Conservation (phyloP, 2,113 vertebrate species). For the Hucho hucho region DNA sequence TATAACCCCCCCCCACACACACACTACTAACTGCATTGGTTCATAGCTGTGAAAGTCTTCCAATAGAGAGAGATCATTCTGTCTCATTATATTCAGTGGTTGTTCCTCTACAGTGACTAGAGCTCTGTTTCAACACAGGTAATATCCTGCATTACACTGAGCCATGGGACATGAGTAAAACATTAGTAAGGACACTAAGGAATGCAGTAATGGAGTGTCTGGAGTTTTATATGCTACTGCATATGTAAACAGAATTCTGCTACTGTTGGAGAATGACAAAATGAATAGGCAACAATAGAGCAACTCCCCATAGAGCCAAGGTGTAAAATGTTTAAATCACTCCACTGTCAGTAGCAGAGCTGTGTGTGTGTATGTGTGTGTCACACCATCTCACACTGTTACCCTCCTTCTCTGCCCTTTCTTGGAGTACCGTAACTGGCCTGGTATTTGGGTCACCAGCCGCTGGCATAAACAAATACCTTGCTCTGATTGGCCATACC, state of each 20-base stretch:
- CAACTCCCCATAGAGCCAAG: conserved; percentile 54
- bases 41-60: background rate
- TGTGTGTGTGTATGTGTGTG: conserved; percentile 4
- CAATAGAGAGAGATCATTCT: background rate
- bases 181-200: conserved; percentile 58
- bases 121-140: conserved; percentile 36
- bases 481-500: background rate
- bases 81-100: background rate
- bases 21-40: background rate
- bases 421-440: background rate
- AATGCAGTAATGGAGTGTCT: conserved; percentile 63
- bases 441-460: background rate
- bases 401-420: conserved; percentile 5
- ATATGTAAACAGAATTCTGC: conserved; percentile 57
- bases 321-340: conserved; percentile 61
- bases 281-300: conserved; percentile 61
- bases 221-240: conserved; percentile 70
- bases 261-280: conserved; percentile 67
- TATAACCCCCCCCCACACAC: background rate
- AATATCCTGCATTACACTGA: conserved; percentile 59
- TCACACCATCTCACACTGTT: background rate
- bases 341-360: conserved; percentile 49
- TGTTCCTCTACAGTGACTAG: conserved; percentile 31
- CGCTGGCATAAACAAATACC: background rate
- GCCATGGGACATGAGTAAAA: conserved; percentile 36